Base-by-base conservation (phyloP, 1,140 invertebrate species). In the Anastrepha obliqua region DNA sequence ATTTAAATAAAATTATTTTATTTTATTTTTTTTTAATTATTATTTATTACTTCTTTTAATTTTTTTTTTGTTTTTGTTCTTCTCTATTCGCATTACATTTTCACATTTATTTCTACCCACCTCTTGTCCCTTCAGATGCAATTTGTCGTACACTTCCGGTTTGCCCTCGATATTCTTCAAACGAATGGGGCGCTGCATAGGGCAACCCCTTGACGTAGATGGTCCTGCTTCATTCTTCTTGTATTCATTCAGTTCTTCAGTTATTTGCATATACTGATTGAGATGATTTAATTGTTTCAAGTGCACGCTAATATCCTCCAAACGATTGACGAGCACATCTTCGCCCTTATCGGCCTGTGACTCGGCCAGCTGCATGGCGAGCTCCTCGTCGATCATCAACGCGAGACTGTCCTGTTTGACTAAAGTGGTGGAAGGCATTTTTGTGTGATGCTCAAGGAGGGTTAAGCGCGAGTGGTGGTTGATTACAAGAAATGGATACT, bases 111-210 rank as follows among this genome's bases (percentile, higher is more conserved):
- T 74, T 74, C 5, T 20, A 81, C 47, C 9, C 8, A 81, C 74
- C 74, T 81, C 20, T 81, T 55, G 74, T 55, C 47, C 74, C 20
- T 81, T 51, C 20, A 55, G 17, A 81, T 81, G 74, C 74, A 81
- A 81, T 55, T 81, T 81, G 47, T 81, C 74, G 44, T 81, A 81
- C 7, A 81, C 74, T 55, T 81, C 74, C n/a, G 74, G 51, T 55
- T 81, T 81, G 5, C 74, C 74, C 44, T 81, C 74, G 17, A 81
- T 81, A 81, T 81, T 81, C 51, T 81, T 81, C 44, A 81, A 81
- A 55, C 74, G 74, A 20, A 81, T 81, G 17, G 74, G 74, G 3
- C 74, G 74, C 20, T 81, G 74, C 74, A 81, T 81, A 8, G 74
- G 74, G 20, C 74, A 81, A 51, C 74, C 74, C 3, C 20, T 51